A percentile compares a stretch with the other conserved stretches of the same genome.
Evolutionary conservation across 2,797 vertebrate species (phyloP).

Genomic region (Neosilurus mollespiculum): DNA sequence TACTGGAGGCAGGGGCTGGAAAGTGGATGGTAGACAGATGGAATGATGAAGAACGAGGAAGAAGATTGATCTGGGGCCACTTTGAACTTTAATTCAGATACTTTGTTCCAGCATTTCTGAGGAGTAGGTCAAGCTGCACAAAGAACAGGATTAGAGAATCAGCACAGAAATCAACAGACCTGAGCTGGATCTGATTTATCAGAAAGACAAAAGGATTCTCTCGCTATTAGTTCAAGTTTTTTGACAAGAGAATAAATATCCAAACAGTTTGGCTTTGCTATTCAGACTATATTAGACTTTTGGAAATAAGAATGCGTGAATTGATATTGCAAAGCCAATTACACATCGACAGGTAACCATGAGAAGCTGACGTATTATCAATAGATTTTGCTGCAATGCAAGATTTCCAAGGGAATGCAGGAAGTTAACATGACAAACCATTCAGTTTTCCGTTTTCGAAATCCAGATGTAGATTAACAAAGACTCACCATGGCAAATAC

Average conservation of each 20-base stretch:
- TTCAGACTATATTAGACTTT: not conserved
- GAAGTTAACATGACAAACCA: not conserved
- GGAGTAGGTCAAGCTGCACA: not conserved
- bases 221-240: not conserved
- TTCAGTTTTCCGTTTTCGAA: not conserved
- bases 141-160: slow-evolving; percentile 12
- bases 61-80: slow-evolving; percentile 20
- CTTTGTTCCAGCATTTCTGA: slow-evolving; percentile 16
- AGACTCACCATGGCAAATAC: too few relatives aligned
- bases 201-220: slow-evolving; percentile 4
- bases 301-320: not conserved
- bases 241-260: not conserved
- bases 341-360: not conserved
- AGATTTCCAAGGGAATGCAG: not conserved
- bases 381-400: too few relatives aligned
- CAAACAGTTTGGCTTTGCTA: slow-evolving; percentile 2
- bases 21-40: slow-evolving; percentile 21
- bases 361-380: not conserved
- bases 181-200: not conserved
- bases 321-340: not conserved
- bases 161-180: not conserved
- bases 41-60: slow-evolving; percentile 27
- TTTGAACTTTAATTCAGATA: slow-evolving; percentile 9
- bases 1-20: slow-evolving; percentile 24
- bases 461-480: not conserved